Evolutionary conservation across 2,888 invertebrate genomes (phyloP), one percentile per base, ranked within the genome.

Genomic region (Amphipoea lucens): DNA sequence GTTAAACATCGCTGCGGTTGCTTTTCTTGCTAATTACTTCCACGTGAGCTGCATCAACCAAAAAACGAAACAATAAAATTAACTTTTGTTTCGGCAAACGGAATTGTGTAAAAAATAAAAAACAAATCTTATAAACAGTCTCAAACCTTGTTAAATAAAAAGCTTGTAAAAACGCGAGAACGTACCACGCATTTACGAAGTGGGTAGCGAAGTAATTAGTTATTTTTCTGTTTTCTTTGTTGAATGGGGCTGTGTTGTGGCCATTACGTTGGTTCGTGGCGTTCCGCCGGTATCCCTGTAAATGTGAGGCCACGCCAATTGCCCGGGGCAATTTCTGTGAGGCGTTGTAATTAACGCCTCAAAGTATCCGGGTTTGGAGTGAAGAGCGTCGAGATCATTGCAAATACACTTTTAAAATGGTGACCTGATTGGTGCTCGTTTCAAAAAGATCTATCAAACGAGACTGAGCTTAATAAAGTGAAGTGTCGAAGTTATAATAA

Each of bases 291-390:
- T 85, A 88, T 85, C 87, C 84, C 81, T 81, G 86, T 90, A 86
- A 86, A 84, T 89, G 85, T 90, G 84, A 82, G 82, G 79, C 81
- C 78, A 83, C 83, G 79, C 87, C 84, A 83, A 87, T 83, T 85
- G 87, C 88, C 82, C 75, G 76, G 84, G 73, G 87, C 80, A 71
- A 79, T 86, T 87, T 79, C 83, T 84, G 89, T 82, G 88, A 88
- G 88, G 90, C 88, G 89, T 89, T 89, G 90, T 91, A 93, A 94
- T 94, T 94, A 94, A 91, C 91, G 90, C 90, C 88, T 89, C 87
- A 84, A 88, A 91, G 90, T 90, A 89, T 91, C 85, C 75, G 76
- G 69, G 76, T 76, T 77, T 71, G 69, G 73, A 74, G 85, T 65
- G 88, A 87, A 82, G 73, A 74, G 84, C 71, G 73, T 48, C 69